Evolutionary conservation across 2,888 invertebrate genomes (phyloP), one percentile per base, ranked within the genome.

Genomic region (Entomobrya proxima): DNA sequence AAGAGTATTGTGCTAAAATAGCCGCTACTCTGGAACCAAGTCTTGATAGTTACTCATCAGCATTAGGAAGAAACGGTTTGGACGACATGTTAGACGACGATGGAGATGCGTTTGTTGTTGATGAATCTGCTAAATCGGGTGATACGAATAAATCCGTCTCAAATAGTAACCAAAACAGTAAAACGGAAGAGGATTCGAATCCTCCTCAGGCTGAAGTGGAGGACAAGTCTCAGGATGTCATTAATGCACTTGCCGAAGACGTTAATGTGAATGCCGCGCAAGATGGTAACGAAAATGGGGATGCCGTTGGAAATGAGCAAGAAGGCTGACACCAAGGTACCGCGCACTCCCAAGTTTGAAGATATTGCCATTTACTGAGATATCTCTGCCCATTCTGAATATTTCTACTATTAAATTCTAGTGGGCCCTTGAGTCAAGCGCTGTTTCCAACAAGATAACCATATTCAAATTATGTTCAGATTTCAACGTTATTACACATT

Each of bases 1-100:
- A 92, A 24, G 91, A 93, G 64, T 91, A 93, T 37, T 90, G 91
- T 52, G 90, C 91, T 32, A 92, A 91, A 82, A 92, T 92, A 89
- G 89, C 90, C 52, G 69, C 83, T 11, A 69, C 85, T 11, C 58
- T 87, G 5, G 80, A 85, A 47, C 87, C 87, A n/a, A 80, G 47
- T 37, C 58, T 85, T 35, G 84, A 84, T 30, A 72, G 58, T 27
- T 78, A 67, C 52, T 67, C 79, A 35, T 35, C 74, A 9, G 64
- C 69, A 30, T 55, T 84, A 15, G 24, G 18, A 27, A 37, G 58
- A 21, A 78, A 77, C 35, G 58, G 58, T 24, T 18, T 82, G 58
- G 83, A 83, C 6, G 83, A 78, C 32, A 69, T 55, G 50, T 58
- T 74, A 6, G 84, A 44, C 11, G 78, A 77, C 30, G 84, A 77